Evolutionary conservation across 2,888 invertebrate genomes (phyloP).

Genomic region (Sphinx pinastri): DNA sequence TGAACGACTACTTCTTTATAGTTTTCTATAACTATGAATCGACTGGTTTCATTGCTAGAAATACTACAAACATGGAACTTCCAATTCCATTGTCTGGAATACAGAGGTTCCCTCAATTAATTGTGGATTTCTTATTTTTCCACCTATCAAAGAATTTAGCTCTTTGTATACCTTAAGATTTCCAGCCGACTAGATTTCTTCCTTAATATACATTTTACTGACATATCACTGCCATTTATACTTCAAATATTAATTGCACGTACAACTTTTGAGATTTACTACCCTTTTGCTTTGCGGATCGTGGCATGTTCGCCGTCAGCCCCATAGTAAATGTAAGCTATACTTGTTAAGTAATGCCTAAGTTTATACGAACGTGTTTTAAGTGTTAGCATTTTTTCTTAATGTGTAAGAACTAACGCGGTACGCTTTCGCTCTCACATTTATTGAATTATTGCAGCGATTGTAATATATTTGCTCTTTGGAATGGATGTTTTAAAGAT

Average conservation of each 20-base stretch:
- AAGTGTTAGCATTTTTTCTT: conserved; percentile 78
- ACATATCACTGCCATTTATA: neutral
- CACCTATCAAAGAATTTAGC: neutral
- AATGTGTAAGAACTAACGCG: conserved; percentile 73
- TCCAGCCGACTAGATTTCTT: neutral
- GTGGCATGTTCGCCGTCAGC: conserved; percentile 42
- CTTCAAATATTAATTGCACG: neutral
- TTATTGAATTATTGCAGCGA: conserved; percentile 33
- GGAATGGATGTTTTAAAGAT: conserved; percentile 20
- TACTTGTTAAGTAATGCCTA: conserved; percentile 80
- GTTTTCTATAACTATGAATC: neutral
- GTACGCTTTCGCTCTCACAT: conserved; percentile 61
- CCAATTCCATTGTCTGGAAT: neutral
- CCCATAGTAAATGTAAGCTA: conserved; percentile 61
- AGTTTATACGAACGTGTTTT: conserved; percentile 76
- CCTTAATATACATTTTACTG: no score
- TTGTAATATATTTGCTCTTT: conserved; percentile 24
- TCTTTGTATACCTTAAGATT: neutral
- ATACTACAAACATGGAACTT: neutral
- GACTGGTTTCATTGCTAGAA: neutral
- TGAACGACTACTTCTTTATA: neutral
- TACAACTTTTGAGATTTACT: conserved; percentile 13
- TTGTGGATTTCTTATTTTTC: no score
- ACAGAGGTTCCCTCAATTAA: neutral
- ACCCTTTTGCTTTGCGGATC: conserved; percentile 36